A percentile compares a stretch with the other conserved stretches of the same genome.
phyloP scores from a whole-genome alignment of 2,113 vertebrate genomes.

The Pomatostomus ruficeps region DNA sequence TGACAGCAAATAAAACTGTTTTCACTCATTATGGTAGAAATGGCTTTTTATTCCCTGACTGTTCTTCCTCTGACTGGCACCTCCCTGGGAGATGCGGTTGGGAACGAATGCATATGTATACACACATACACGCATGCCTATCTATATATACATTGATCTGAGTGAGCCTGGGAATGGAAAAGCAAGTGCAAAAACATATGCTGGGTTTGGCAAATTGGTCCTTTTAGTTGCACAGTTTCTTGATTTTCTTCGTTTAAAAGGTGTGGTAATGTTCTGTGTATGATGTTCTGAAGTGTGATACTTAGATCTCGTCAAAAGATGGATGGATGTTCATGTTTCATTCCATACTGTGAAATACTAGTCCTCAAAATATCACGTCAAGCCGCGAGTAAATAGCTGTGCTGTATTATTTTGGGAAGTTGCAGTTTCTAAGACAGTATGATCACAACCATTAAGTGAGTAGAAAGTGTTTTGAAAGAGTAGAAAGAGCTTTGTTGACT shows the following conservation, averaged over 20 bases:
- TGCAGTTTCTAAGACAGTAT: background rate
- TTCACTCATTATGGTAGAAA: background rate
- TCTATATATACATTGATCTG: background rate
- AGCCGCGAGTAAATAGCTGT: background rate
- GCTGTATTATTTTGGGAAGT: background rate
- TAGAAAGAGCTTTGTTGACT: background rate
- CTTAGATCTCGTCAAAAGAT: background rate
- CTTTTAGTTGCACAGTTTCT: background rate
- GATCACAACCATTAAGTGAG: background rate
- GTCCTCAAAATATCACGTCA: background rate
- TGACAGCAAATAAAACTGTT: background rate
- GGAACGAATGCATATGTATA: background rate
- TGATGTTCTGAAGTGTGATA: background rate
- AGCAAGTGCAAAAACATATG: conserved; percentile 9
- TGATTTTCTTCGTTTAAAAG: conserved; percentile 2
- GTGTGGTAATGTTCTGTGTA: background rate
- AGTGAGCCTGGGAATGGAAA: background rate
- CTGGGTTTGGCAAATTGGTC: conserved; percentile 14
- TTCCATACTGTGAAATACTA: background rate
- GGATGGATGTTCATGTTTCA: background rate
- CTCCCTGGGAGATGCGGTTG: background rate
- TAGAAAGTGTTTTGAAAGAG: conserved; percentile 6
- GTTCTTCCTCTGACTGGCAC: background rate
- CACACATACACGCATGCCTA: background rate
- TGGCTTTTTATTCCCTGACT: background rate